Conservation (phyloP, 2,888 invertebrate genomes). For the Philopedon plagiatum region DNA sequence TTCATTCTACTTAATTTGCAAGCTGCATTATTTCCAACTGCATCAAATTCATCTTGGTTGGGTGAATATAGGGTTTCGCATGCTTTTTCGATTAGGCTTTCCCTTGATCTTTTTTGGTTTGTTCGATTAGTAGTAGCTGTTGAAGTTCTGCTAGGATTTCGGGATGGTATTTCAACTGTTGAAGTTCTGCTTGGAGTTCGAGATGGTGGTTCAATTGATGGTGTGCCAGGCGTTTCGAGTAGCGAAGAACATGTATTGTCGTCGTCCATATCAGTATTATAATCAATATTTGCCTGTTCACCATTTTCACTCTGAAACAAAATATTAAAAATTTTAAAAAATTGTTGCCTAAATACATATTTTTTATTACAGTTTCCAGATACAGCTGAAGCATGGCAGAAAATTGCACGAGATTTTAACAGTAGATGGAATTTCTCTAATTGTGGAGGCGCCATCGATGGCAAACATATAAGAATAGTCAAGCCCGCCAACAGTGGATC, state of each 20-base stretch:
- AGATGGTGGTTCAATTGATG: conserved; percentile 37
- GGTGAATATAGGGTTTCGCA: too few species aligned
- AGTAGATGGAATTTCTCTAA: conserved; percentile 7
- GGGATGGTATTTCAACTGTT: conserved; percentile 13
- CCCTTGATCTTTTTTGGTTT: too few species aligned
- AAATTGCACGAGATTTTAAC: conserved; percentile 1
- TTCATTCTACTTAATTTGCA: conserved; percentile 28
- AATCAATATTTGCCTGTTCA: conserved; percentile 25
- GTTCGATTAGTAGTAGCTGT: too few species aligned
- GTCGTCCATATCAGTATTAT: too few species aligned
- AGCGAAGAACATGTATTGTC: too few species aligned
- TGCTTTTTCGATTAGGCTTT: too few species aligned
- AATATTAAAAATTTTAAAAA: conserved; percentile 12
- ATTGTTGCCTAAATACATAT: conserved; percentile 2
- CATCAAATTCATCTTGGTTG: conserved; percentile 47
- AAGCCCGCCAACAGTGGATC: background rate
- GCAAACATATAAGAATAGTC: conserved; percentile 4
- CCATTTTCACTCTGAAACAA: conserved; percentile 25
- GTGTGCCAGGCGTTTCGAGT: too few species aligned
- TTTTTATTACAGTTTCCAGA: conserved; percentile 15
- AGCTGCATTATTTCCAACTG: conserved; percentile 20
- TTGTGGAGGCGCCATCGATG: conserved; percentile 14
- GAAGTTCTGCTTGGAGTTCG: conserved; percentile 41
- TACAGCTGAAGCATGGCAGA: conserved; percentile 14
- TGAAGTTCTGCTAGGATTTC: too few species aligned